Conservation (phyloP, 2,113 vertebrate species). For the Sebastes schlegelii region DNA sequence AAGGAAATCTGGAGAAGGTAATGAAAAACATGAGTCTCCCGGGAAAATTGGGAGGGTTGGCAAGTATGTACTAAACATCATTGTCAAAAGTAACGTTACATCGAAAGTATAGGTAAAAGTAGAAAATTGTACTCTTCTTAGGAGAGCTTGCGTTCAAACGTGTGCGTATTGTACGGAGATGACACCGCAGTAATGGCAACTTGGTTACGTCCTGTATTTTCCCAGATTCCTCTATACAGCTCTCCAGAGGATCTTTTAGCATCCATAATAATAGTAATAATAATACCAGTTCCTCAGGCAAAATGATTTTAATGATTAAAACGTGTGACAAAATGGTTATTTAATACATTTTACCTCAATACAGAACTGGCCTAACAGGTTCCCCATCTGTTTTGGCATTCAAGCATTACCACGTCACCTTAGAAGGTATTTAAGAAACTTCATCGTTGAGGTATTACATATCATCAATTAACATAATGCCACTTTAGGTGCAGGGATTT, state of each 20-base stretch:
- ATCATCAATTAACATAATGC: constrained; percentile 74
- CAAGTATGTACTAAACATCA: too few relatives aligned
- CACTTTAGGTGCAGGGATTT: constrained; percentile 62
- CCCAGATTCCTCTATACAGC: too few relatives aligned
- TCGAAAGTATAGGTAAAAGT: too few relatives aligned
- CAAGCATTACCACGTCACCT: constrained; percentile 37
- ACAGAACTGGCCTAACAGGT: constrained; percentile 24
- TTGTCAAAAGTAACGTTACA: too few relatives aligned
- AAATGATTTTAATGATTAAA: constrained; percentile 20
- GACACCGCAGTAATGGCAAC: too few relatives aligned
- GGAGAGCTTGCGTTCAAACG: too few relatives aligned
- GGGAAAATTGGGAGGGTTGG: too few relatives aligned
- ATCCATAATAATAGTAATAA: not conserved
- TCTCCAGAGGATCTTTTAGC: not conserved
- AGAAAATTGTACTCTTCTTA: too few relatives aligned
- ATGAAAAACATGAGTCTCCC: too few relatives aligned
- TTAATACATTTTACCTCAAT: constrained; percentile 15
- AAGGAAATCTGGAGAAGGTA: too few relatives aligned
- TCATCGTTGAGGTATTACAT: constrained; percentile 53
- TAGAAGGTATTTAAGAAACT: constrained; percentile 45
- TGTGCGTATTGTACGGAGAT: too few relatives aligned
- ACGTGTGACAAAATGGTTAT: constrained; percentile 26
- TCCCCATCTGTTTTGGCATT: constrained; percentile 40
- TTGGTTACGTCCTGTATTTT: too few relatives aligned
- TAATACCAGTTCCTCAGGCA: not conserved